These are phyloP conservation scores for Pandemis heparana DNA, from an alignment of 2,888 invertebrate genomes.

Conservation along the genomic window DNA sequence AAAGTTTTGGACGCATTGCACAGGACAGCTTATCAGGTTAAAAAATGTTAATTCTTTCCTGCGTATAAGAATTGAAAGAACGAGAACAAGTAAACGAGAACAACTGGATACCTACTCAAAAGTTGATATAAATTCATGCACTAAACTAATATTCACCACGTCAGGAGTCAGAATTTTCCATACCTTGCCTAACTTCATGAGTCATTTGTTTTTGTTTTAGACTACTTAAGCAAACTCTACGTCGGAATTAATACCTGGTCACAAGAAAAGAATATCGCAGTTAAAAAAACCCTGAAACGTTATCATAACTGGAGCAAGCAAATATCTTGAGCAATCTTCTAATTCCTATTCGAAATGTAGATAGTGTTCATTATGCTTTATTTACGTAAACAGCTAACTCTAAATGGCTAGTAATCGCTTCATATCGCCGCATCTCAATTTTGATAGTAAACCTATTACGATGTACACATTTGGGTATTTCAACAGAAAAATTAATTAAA, in stretches of 20 bases:
- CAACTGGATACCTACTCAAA: neutral
- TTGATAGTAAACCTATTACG: neutral
- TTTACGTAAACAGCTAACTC: neutral
- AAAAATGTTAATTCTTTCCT: neutral
- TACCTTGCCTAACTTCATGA: neutral
- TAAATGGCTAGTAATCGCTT: neutral
- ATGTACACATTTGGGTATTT: neutral
- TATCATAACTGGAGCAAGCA: constrained; percentile 65
- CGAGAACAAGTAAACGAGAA: neutral
- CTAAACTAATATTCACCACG: neutral
- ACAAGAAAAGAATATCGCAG: constrained; percentile 2
- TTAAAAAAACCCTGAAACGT: constrained; percentile 14
- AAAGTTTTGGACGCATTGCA: constrained; percentile 14
- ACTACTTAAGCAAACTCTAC: neutral
- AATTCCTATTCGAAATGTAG: constrained; percentile 52
- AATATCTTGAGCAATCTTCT: constrained; percentile 65
- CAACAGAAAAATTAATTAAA: neutral
- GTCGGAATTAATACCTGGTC: neutral
- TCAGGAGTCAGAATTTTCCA: neutral
- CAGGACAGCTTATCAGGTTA: constrained; percentile 1
- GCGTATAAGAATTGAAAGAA: neutral
- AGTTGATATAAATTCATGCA: neutral
- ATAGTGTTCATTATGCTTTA: neutral
- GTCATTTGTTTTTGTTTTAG: neutral
- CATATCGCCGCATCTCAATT: neutral